A percentile compares a stretch with the other conserved stretches of the same genome.
Evolutionary conservation across 2,797 vertebrate species (phyloP).

Genomic region (Erethizon dorsatum): DNA sequence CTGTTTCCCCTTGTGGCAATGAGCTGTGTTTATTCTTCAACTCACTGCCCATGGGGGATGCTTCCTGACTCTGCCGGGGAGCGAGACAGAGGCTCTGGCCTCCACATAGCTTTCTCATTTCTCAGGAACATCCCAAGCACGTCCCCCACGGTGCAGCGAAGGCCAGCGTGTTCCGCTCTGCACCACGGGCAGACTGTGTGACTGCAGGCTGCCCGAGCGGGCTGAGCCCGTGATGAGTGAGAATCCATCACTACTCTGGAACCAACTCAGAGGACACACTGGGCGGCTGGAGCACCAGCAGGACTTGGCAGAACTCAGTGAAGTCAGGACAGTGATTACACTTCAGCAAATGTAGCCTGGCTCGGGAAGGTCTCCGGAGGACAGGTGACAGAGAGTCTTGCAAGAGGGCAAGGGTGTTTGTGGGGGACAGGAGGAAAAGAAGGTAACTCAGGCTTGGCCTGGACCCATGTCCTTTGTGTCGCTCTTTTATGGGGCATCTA

Average conservation of each 20-base stretch:
- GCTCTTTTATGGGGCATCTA: background rate
- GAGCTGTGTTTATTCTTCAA: background rate
- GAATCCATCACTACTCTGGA: constrained; percentile 64
- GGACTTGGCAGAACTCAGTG: background rate
- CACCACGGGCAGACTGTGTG: background rate
- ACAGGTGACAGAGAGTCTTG: background rate
- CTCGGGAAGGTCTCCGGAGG: background rate
- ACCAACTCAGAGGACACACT: constrained; percentile 16
- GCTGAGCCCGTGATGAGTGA: constrained; percentile 2
- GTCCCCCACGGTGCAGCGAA: constrained; percentile 39
- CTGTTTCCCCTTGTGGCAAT: background rate
- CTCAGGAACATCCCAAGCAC: background rate
- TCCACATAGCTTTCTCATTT: background rate
- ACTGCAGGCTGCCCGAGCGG: background rate
- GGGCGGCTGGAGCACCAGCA: background rate
- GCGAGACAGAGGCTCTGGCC: background rate
- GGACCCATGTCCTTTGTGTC: background rate
- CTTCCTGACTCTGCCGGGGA: background rate
- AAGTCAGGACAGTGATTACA: background rate
- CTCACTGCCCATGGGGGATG: background rate
- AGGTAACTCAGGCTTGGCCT: background rate
- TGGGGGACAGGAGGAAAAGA: background rate
- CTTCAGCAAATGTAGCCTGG: background rate
- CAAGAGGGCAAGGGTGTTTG: background rate
- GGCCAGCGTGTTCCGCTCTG: background rate